Evolutionary conservation across 2,797 vertebrate genomes (phyloP).

Genomic region (Graptemys geographica): DNA sequence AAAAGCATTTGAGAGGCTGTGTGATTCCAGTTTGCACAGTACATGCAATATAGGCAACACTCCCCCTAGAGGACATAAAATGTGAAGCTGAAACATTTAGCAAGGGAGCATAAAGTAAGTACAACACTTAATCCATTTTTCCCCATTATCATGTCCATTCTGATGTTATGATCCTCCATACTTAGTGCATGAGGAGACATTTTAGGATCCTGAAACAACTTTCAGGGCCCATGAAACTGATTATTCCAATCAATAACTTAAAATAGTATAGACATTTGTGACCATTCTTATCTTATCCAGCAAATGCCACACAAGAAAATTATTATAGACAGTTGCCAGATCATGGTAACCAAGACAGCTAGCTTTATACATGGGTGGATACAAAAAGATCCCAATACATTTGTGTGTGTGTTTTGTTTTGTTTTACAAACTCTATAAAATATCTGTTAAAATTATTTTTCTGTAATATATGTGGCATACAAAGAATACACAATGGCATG

Average conservation of each 20-base stretch:
- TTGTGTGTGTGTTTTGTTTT: not conserved
- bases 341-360: not conserved
- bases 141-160: not conserved
- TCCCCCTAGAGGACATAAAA: conserved; percentile 65
- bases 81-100: not conserved
- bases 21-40: not conserved
- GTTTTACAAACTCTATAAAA: not conserved
- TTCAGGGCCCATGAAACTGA: not conserved
- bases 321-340: rapidly evolving
- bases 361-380: rapidly evolving
- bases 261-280: not conserved
- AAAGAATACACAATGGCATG: not conserved
- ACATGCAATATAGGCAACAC: not conserved
- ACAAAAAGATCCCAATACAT: rapidly evolving
- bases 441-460: not conserved
- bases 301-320: not conserved
- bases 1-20: not conserved
- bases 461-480: not conserved
- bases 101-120: not conserved
- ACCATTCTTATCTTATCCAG: not conserved
- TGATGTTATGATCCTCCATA: not conserved
- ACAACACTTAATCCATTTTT: not conserved
- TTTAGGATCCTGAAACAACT: not conserved
- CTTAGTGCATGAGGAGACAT: not conserved
- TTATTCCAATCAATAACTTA: not conserved